Evolutionary conservation across 2,113 vertebrate genomes (phyloP), one percentile per base, ranked within the genome.

Genomic region (Epinephelus fuscoguttatus): DNA sequence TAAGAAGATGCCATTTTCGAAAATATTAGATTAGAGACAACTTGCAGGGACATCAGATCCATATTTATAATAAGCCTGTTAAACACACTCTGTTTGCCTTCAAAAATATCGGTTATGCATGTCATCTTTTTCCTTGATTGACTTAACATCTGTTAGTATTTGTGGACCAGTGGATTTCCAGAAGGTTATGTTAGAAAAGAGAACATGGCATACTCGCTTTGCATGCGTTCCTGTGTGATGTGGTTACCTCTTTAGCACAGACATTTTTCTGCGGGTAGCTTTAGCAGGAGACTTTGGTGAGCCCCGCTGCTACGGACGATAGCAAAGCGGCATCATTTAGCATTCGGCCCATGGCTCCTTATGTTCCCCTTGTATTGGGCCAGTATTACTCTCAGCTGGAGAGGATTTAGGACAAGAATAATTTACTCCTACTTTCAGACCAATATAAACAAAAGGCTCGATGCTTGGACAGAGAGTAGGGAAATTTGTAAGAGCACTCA

Each of bases 321-420:
- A 88, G 84, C 88, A 69, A 4, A 73, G 84, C 86, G 70, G 86
- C 89, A 61, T 84, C 73, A 42, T 90, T 92, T 81, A 85, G 80
- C 81, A 89, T 91, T 90, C 82, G 45, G 67, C 89, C 82, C 80
- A 40, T 88, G 84, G 85, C 90, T 92, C 74, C 85, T 82, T 74
- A 75, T 85, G 87, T 74, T 86, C 60, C 72, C 67, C 67, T 80
- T 72, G 76, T 73, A 62, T 80, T 76, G 81, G 87, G 72, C 90
- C 85, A 84, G 86, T 89, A 94, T 91, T 89, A 86, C 89, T 90
- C 94, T 91, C 94, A 91, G 92, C 88, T 94, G 93, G 92, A 94
- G 84, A 87, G 91, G 88, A 90, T 93, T 94, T 90, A 86, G 87
- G 83, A 92, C 91, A 87, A 93, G 91, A 94, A 93, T 94, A 87